Base-by-base conservation (phyloP, 2,113 vertebrate genomes). In the Lepidothrix coronata region DNA sequence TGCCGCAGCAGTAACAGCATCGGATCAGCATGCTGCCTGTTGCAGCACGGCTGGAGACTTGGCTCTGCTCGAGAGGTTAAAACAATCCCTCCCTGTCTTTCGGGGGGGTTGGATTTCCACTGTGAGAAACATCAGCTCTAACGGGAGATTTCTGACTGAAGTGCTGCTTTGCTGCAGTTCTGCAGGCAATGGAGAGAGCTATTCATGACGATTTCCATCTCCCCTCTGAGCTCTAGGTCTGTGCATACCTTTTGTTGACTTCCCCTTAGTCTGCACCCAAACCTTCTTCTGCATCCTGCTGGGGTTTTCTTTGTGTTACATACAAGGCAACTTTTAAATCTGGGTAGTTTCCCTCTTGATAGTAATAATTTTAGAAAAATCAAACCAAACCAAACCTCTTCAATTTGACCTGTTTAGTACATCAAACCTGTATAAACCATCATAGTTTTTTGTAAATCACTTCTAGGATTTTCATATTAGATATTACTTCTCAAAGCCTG, bases 71-170 rank as follows among this genome's bases (percentile, higher is more conserved):
- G 2, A 70, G 89, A 93, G 88, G 82, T 95, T 88, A 82, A 91
- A 93, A 93, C 90, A 94, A 94, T 79, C 88, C 75, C 68, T 82
- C 78, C 74, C 82, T 70, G 62, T 27, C 74, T 89, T 87, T 37
- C 1, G 25, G 17, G 21, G 43, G 25, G 62, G 37, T 18, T 81
- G 74, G 63, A 33, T 91, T 85, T 88, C 78, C 94, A 37, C 75
- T 49, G 17, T 4, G 57, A 93, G 77, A 76, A 83, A 51, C n/a
- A 17, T 17, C 30, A 18, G 25, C 72, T 76, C 3, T 72, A 80
- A 37, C 0, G 1, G 52, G 70, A 93, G 58, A 6, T 52, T 65
- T 82, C 37, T 22, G 58, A 25, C 24, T 3, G 48, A 75, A 81
- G 37, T 0, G 7, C 66, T 33, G 75, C 84, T 76, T 22, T 70